Percentiles rank a stretch among this genome's conserved stretches.
These are phyloP conservation scores for Vimba vimba DNA, from an alignment of 2,113 vertebrate species.

Conservation along the genomic window DNA sequence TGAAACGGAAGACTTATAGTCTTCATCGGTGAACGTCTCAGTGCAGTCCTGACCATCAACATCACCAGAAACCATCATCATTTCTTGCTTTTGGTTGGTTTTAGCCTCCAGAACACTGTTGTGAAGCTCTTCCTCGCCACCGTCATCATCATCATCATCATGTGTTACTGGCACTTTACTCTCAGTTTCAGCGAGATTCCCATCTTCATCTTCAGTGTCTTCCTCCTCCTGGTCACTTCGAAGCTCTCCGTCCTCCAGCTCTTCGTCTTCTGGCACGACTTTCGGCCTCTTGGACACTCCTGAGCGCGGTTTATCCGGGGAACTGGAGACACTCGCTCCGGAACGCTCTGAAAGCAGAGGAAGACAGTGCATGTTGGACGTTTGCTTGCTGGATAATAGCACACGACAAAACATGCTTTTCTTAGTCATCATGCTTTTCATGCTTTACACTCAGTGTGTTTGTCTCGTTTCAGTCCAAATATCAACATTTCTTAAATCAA, in stretches of 20 bases:
- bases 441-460: no score
- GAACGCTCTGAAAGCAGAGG: background rate
- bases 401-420: no score
- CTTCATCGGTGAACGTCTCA: background rate
- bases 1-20: background rate
- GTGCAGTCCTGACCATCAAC: background rate
- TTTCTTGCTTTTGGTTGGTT: no score
- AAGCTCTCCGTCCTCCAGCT: conserved; percentile 75
- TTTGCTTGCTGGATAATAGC: no score
- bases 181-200: background rate
- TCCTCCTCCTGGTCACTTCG: conserved; percentile 62
- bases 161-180: background rate
- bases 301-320: background rate
- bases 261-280: conserved; percentile 37
- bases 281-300: conserved; percentile 57
- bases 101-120: no score
- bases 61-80: background rate
- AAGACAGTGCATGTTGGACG: no score
- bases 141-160: background rate
- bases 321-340: background rate
- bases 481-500: no score
- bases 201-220: background rate
- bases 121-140: background rate
- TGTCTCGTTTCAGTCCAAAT: no score
- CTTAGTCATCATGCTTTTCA: no score